A percentile compares a stretch with the other conserved stretches of the same genome.
phyloP scores from a whole-genome alignment of 1,140 invertebrate species.

The Laodelphax striatellus region DNA sequence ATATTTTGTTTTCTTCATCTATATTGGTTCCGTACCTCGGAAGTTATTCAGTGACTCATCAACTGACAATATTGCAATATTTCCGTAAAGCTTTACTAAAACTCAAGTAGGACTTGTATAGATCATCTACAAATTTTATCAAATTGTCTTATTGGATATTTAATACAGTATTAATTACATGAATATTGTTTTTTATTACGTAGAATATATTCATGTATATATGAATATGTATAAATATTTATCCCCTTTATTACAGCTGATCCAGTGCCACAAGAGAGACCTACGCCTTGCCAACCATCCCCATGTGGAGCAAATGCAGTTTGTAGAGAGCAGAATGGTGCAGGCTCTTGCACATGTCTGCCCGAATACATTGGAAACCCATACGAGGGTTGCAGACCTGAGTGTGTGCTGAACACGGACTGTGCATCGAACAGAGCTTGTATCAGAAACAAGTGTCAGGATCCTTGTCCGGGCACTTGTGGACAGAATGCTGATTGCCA shows the following conservation, averaged over 20 bases:
- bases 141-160: too few relatives aligned
- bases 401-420: constrained; percentile 54
- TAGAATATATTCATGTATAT: too few relatives aligned
- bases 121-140: too few relatives aligned
- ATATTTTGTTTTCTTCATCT: too few relatives aligned
- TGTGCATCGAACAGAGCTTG: constrained; percentile 54
- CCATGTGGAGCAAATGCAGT: constrained; percentile 70
- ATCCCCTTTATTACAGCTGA: constrained; percentile 29
- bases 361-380: constrained; percentile 41
- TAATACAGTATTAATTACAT: too few relatives aligned
- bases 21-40: too few relatives aligned
- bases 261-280: constrained; percentile 22
- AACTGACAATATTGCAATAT: too few relatives aligned
- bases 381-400: constrained; percentile 47
- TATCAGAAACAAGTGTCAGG: constrained; percentile 50
- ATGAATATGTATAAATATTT: too few relatives aligned
- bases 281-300: constrained; percentile 54
- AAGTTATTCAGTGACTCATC: too few relatives aligned
- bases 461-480: constrained; percentile 50
- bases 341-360: constrained; percentile 44
- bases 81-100: too few relatives aligned
- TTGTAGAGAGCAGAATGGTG: constrained; percentile 63
- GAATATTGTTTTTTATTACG: too few relatives aligned
- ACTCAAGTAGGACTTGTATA: too few relatives aligned
- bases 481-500: constrained; percentile 41